Base-by-base conservation (phyloP, 2,797 vertebrate species). In the Ciconia nigra region DNA sequence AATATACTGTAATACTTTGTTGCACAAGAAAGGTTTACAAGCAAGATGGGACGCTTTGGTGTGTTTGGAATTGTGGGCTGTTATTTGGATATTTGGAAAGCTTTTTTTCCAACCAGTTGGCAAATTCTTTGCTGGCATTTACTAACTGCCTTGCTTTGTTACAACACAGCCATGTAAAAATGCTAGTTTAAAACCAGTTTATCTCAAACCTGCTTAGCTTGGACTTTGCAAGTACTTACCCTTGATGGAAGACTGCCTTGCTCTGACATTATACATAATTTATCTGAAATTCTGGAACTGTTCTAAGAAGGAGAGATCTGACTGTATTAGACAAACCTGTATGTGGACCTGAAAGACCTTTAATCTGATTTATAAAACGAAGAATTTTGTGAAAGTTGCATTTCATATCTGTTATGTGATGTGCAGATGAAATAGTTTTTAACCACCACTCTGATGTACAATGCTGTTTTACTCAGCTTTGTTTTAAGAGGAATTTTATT, bases 11-110 rank as follows among this genome's bases (percentile, higher is more conserved):
- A 88, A 83, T 28, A 67, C 29, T 88, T 83, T 16, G 14, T 59
- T 83, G 61, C 86, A 89, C 81, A 84, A 79, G 80, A 74, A 83
- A 72, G 42, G 35, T 94, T 96, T 95, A 95, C 78, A 83, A 87
- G 95, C 59, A 82, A 89, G 63, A 89, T 89, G 94, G 74, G 83
- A 77, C 3, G 0, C 22, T 54, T 44, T 74, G 76, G 33, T 84
- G 52, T 78, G 31, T 89, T 90, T 87, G 71, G 61, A 90, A 67
- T 71, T 61, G 12, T 42, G 87, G 74, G 20, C 78, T 91, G 44
- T 85, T 76, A 37, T 88, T 90, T 4, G 3, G 37, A 28, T 83
- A 49, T 81, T 92, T 96, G 78, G 78, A 91, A 94, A 87, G 41
- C 28, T 74, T 93, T 58, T 57, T 95, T 87, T 92, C 79, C 54